phyloP scores from a whole-genome alignment of 1,140 invertebrate species.

The Zaprionus africanus region DNA sequence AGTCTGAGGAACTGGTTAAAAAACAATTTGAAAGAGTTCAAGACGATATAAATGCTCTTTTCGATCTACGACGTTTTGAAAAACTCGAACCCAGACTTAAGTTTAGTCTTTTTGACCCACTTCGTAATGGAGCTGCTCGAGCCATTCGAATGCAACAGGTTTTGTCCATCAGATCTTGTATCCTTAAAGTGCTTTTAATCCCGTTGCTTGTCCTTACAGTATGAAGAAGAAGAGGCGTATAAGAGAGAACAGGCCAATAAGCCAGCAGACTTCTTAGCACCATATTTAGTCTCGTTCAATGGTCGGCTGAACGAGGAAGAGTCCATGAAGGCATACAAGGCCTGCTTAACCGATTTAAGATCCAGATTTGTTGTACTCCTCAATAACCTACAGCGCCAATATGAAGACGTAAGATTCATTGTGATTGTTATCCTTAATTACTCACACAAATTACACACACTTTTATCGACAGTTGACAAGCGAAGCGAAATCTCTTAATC shows the following conservation, averaged over 20 bases:
- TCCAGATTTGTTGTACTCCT: conserved; percentile 85
- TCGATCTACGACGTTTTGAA: conserved; percentile 84
- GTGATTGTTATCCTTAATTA: neutral
- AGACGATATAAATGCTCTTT: conserved; percentile 85
- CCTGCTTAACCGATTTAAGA: conserved; percentile 87
- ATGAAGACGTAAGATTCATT: conserved; percentile 84
- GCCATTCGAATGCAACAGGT: conserved; percentile 67
- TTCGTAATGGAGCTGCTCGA: conserved; percentile 85
- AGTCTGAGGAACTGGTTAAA: conserved; percentile 84
- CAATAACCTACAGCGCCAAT: conserved; percentile 85
- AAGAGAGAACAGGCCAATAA: conserved; percentile 75
- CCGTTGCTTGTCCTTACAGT: conserved; percentile 62
- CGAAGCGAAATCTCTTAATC: conserved; percentile 73
- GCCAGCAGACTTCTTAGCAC: conserved; percentile 86
- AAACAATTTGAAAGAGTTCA: conserved; percentile 84
- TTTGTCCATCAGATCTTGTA: neutral
- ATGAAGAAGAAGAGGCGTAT: conserved; percentile 77
- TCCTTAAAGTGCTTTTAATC: neutral
- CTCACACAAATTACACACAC: neutral
- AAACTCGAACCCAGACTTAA: conserved; percentile 84
- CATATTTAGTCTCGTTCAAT: conserved; percentile 86
- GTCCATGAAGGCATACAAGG: conserved; percentile 83
- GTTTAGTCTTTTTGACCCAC: conserved; percentile 85
- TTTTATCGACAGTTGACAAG: conserved; percentile 62
- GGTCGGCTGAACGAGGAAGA: conserved; percentile 73